Percentiles rank a stretch among this genome's conserved stretches.
Conservation (phyloP, 2,113 vertebrate species). For the Regulus satrapa region DNA sequence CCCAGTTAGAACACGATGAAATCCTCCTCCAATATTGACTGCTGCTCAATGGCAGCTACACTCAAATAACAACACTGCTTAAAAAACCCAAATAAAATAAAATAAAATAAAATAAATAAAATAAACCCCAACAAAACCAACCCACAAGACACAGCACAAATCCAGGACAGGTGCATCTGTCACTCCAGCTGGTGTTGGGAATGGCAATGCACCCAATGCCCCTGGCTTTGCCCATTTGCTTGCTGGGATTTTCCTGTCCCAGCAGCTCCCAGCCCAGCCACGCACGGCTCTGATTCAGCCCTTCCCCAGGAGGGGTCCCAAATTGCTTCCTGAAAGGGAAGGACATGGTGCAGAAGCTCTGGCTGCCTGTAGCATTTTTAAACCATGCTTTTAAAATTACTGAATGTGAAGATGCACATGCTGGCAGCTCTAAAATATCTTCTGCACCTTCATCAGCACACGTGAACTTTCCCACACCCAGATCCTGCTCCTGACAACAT, state of each 20-base stretch:
- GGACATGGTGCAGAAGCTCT: background rate
- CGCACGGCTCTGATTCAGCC: background rate
- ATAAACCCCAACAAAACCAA: too few relatives aligned
- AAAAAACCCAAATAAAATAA: background rate
- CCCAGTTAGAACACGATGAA: background rate
- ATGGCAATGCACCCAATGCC: background rate
- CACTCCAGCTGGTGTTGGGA: background rate
- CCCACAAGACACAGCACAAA: background rate
- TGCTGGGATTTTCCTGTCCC: background rate
- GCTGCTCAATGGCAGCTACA: background rate
- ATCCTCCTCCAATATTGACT: background rate
- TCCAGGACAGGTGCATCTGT: background rate
- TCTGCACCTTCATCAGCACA: background rate
- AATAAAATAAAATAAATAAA: background rate
- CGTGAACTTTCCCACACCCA: background rate
- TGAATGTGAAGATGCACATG: background rate
- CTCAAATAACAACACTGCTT: background rate
- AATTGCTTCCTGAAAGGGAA: background rate
- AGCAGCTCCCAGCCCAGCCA: background rate
- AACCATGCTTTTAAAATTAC: fast-evolving
- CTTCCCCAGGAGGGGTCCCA: background rate
- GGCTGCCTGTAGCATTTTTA: background rate
- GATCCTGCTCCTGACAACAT: background rate
- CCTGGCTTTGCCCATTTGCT: background rate
- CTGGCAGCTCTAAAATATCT: background rate